A percentile compares a stretch with the other conserved stretches of the same genome.
Evolutionary conservation across 2,113 vertebrate species (phyloP).

Genomic region (Corydoras maculifer): DNA sequence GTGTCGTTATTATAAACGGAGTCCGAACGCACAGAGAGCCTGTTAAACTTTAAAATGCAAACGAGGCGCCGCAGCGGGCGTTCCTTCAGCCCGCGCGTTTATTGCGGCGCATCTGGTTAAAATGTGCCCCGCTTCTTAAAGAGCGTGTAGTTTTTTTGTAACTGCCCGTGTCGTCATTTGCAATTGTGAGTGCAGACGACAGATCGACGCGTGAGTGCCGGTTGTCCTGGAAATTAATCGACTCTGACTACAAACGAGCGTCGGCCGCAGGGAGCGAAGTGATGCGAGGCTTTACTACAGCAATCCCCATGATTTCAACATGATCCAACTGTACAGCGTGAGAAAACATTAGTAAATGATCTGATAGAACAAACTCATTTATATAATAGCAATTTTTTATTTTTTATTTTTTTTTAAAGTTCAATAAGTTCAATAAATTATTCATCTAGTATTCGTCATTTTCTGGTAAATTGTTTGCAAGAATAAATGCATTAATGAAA

Average conservation of each 20-base stretch:
- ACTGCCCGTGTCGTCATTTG: slow-evolving; percentile 59
- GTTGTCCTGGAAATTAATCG: slow-evolving; percentile 65
- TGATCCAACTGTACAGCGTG: too few relatives aligned
- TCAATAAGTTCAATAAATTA: too few relatives aligned
- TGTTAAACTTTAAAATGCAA: slow-evolving; percentile 50
- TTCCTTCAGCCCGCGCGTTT: slow-evolving; percentile 49
- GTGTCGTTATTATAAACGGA: slow-evolving; percentile 42
- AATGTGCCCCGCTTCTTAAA: slow-evolving; percentile 60
- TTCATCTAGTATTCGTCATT: too few relatives aligned
- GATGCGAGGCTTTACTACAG: too few relatives aligned
- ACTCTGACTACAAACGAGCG: slow-evolving; percentile 33
- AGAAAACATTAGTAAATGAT: too few relatives aligned
- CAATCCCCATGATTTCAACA: too few relatives aligned
- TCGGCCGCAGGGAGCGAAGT: too few relatives aligned
- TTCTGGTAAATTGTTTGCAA: too few relatives aligned
- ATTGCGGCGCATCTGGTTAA: slow-evolving; percentile 66
- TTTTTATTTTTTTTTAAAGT: too few relatives aligned
- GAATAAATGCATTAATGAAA: too few relatives aligned
- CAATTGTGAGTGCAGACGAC: slow-evolving; percentile 54
- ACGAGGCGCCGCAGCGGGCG: slow-evolving; percentile 49
- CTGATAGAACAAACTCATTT: too few relatives aligned
- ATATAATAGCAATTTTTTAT: too few relatives aligned
- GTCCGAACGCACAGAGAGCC: slow-evolving; percentile 6
- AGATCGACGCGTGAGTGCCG: slow-evolving; percentile 51
- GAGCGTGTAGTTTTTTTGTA: slow-evolving; percentile 60